These are phyloP conservation scores for Cynoglossus semilaevis DNA, from an alignment of 2,113 vertebrate genomes.

Conservation along the genomic window DNA sequence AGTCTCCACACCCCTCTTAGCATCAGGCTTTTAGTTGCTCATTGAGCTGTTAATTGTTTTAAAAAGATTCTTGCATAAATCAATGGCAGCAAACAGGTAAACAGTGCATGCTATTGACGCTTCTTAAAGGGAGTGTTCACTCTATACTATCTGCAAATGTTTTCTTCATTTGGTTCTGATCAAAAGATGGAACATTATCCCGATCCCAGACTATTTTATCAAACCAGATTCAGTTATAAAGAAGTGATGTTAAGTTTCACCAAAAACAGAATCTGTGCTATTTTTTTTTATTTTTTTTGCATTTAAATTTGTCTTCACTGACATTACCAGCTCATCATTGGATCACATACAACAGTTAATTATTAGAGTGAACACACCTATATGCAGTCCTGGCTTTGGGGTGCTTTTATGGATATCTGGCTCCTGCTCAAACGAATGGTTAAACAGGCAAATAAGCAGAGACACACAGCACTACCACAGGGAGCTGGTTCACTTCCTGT, in stretches of 20 bases:
- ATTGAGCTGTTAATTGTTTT: conserved; percentile 2
- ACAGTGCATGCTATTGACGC: conserved; percentile 17
- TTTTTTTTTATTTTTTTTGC: no score
- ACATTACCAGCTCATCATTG: neutral
- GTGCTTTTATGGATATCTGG: conserved; percentile 8
- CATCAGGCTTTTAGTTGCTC: neutral
- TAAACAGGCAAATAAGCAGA: conserved; percentile 16
- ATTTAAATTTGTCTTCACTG: no score
- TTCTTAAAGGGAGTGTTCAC: conserved; percentile 46
- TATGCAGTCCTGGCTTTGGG: conserved; percentile 15
- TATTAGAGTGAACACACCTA: conserved; percentile 47
- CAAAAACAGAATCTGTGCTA: no score
- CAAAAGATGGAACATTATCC: neutral
- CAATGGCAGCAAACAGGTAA: conserved; percentile 13
- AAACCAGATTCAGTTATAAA: no score
- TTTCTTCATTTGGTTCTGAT: neutral
- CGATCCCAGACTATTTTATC: no score
- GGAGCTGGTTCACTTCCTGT: conserved; percentile 11
- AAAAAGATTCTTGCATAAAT: conserved; percentile 16
- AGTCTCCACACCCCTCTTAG: conserved; percentile 37
- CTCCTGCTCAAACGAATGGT: conserved; percentile 29
- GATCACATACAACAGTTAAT: neutral
- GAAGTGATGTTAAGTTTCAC: no score
- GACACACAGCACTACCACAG: conserved; percentile 21
- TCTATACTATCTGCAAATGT: conserved; percentile 9